Percentiles rank a stretch among this genome's conserved stretches.
These are phyloP conservation scores for Dendrolimus kikuchii DNA, from an alignment of 1,140 invertebrate genomes.

Conservation along the genomic window DNA sequence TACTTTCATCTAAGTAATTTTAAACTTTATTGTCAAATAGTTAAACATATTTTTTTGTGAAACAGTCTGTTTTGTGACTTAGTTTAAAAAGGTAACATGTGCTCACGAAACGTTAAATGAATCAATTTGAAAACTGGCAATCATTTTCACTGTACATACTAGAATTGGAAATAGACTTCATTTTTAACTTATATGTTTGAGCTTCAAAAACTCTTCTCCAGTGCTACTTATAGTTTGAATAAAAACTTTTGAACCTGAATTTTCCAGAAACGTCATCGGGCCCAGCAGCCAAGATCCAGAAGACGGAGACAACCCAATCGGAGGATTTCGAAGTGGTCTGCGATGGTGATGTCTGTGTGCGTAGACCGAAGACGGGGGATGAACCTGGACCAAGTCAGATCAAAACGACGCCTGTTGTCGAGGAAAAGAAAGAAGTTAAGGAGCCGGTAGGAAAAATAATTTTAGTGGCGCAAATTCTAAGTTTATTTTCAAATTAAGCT, in stretches of 20 bases:
- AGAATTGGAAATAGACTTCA: too few relatives aligned
- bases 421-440: background rate
- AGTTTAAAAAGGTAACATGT: too few relatives aligned
- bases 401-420: too few relatives aligned
- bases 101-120: too few relatives aligned
- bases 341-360: constrained; percentile 58
- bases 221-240: background rate
- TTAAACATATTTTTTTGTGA: too few relatives aligned
- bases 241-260: background rate
- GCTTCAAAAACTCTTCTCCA: too few relatives aligned
- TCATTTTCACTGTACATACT: too few relatives aligned
- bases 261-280: constrained; percentile 15
- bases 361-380: constrained; percentile 30
- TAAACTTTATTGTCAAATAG: too few relatives aligned
- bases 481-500: background rate
- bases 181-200: too few relatives aligned
- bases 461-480: background rate
- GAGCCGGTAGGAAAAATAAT: constrained; percentile 3
- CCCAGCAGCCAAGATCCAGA: constrained; percentile 35
- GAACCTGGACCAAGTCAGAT: constrained; percentile 33
- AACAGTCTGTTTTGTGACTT: too few relatives aligned
- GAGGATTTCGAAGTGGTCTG: constrained; percentile 56
- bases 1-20: too few relatives aligned
- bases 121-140: too few relatives aligned
- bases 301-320: constrained; percentile 24